Conservation (phyloP, 2,113 vertebrate genomes). For the Beaufortia kweichowensis region DNA sequence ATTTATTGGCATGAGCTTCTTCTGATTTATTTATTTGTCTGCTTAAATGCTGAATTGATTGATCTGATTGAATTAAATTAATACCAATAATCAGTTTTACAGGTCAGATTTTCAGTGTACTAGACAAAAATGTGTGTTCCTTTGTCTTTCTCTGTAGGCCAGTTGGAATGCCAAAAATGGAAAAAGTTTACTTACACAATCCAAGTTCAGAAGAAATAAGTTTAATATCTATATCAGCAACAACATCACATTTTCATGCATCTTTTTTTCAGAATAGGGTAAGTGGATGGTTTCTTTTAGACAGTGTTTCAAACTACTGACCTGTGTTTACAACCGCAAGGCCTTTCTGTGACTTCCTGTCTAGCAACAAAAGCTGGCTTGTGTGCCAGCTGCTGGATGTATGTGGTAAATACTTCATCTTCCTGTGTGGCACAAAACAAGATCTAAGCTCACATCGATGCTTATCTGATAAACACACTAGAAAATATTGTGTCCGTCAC, state of each 20-base stretch:
- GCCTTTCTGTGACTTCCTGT: constrained; percentile 38
- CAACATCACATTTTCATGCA: constrained; percentile 98
- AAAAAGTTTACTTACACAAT: constrained; percentile 99
- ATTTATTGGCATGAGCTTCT: no score
- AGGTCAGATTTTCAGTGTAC: background rate
- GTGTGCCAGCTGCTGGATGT: background rate
- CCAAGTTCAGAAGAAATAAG: constrained; percentile 98
- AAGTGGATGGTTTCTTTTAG: constrained; percentile 66
- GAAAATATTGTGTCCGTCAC: background rate
- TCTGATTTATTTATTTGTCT: no score
- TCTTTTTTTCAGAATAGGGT: constrained; percentile 99
- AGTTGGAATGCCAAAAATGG: constrained; percentile 99
- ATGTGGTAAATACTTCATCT: constrained; percentile 15
- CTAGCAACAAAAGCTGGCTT: background rate
- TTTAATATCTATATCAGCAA: constrained; percentile 99
- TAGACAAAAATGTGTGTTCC: background rate
- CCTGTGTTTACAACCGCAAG: background rate
- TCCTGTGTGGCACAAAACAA: constrained; percentile 10
- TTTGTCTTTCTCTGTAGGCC: constrained; percentile 75
- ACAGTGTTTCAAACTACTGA: background rate
- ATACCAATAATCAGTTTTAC: no score
- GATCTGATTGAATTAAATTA: no score
- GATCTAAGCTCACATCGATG: background rate
- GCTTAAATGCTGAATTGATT: no score
- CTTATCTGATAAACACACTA: background rate